Conservation (phyloP, 2,888 invertebrate genomes). For the Parnassius apollo region DNA sequence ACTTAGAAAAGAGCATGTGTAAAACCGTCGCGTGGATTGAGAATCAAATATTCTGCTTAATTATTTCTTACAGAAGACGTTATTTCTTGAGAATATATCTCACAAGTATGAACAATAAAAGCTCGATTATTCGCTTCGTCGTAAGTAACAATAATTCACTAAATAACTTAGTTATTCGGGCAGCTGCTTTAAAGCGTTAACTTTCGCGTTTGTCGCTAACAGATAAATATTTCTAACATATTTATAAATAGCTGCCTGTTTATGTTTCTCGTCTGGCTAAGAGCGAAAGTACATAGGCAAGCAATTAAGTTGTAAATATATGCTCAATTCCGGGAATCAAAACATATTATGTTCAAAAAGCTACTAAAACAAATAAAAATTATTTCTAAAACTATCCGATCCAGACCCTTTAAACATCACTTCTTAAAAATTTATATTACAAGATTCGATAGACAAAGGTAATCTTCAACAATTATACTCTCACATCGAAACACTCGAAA, state of each 20-base stretch:
- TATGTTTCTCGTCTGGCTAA: constrained; percentile 45
- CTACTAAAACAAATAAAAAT: constrained; percentile 5
- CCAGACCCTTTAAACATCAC: constrained; percentile 53
- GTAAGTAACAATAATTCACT: constrained; percentile 23
- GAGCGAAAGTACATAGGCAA: constrained; percentile 54
- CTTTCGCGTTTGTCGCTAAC: not conserved
- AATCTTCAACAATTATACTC: constrained; percentile 60
- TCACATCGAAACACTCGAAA: constrained; percentile 58
- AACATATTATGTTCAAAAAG: constrained; percentile 7
- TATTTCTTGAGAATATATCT: not conserved
- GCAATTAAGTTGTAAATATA: constrained; percentile 50
- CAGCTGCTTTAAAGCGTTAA: constrained; percentile 7
- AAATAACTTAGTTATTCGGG: constrained; percentile 7
- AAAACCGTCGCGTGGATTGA: constrained; percentile 53
- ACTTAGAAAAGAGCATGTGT: constrained; percentile 44
- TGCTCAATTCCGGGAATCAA: constrained; percentile 28
- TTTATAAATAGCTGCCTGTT: not conserved
- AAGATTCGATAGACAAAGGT: constrained; percentile 59
- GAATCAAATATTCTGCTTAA: constrained; percentile 26
- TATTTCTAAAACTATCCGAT: constrained; percentile 31
- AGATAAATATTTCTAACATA: too few relatives aligned
- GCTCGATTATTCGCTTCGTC: constrained; percentile 27
- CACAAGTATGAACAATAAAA: constrained; percentile 25
- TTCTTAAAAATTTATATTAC: constrained; percentile 65
- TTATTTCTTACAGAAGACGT: constrained; percentile 7